Evolutionary conservation across 2,113 vertebrate genomes (phyloP), one percentile per base, ranked within the genome.

Genomic region (Carollia perspicillata): DNA sequence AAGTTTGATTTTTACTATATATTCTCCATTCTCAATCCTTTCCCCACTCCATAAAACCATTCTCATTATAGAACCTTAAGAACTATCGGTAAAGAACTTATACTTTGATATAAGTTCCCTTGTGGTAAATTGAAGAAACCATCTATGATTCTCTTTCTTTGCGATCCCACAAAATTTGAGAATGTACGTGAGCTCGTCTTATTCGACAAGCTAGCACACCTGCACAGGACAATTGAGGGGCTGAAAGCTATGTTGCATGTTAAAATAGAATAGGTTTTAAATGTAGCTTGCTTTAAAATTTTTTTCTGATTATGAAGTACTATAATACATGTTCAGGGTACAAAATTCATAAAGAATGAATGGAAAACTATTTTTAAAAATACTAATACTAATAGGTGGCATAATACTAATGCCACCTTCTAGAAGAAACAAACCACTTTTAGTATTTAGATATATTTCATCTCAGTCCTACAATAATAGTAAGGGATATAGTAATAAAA

Each of bases 211-310:
- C 44, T 33, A 49, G 37, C 35, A 85, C 3, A 81, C 3, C 26
- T 83, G 65, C 10, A 40, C 2, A 26, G 90, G 69, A 80, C 0
- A 33, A 16, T 13, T 37, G 92, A 14, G 13, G 10, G 84, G 87
- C 13, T 26, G 17, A 93, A 86, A 79, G 86, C 18, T 69, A 69
- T 1, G 28, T 1, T 33, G 22, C 42, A 23, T 66, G 28, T 37
- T 89, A 58, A 92, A 79, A 79, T 74, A 16, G 86, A 92, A 51
- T 47, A 22, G 17, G 1, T 58, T 91, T 94, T 95, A 86, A 92
- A 37, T 44, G 11, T 30, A 71, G 11, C 30, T 77, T 44, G 26
- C 23, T 49, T 93, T 80, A 55, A 55, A 2, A 13, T 6, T 79
- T 86, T 90, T 44, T 60, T 42, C 72, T 79, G 2, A 86, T 40